These are phyloP conservation scores for Cydia fagiglandana DNA, from an alignment of 1,140 invertebrate genomes.

Conservation along the genomic window DNA sequence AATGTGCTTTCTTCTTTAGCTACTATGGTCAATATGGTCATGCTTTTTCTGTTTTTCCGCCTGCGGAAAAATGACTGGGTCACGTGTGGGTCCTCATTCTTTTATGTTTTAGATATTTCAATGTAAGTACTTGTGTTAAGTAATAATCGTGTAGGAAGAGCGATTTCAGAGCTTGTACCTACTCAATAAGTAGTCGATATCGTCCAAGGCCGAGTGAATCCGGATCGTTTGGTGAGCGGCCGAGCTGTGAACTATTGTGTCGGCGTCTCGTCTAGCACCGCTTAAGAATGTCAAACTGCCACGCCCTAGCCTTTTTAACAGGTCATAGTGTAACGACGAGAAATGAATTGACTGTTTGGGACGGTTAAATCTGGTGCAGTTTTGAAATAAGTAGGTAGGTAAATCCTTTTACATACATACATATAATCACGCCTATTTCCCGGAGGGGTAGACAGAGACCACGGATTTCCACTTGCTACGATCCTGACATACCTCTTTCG, in stretches of 20 bases:
- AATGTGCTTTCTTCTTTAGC: too few relatives aligned
- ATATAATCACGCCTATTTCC: too few relatives aligned
- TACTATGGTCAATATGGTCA: not conserved
- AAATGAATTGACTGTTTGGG: not conserved
- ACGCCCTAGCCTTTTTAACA: constrained; percentile 52
- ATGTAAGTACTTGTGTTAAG: not conserved
- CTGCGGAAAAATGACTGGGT: not conserved
- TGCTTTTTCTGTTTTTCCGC: not conserved
- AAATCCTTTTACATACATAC: too few relatives aligned
- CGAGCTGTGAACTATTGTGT: constrained; percentile 74
- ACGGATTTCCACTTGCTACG: too few relatives aligned
- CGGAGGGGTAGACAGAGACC: too few relatives aligned
- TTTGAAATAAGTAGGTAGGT: not conserved
- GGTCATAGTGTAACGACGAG: constrained; percentile 46
- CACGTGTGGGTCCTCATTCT: too few relatives aligned
- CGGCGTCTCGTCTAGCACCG: constrained; percentile 39
- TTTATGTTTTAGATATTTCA: not conserved
- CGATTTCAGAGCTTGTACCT: not conserved
- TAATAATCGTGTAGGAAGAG: not conserved
- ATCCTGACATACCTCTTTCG: too few relatives aligned
- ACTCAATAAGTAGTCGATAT: constrained; percentile 52
- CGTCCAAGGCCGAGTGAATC: constrained; percentile 63
- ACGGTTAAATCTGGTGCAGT: not conserved
- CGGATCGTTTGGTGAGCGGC: constrained; percentile 64
- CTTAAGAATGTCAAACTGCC: constrained; percentile 66